Conservation (phyloP, 2,888 invertebrate genomes). For the Anorthoa munda region DNA sequence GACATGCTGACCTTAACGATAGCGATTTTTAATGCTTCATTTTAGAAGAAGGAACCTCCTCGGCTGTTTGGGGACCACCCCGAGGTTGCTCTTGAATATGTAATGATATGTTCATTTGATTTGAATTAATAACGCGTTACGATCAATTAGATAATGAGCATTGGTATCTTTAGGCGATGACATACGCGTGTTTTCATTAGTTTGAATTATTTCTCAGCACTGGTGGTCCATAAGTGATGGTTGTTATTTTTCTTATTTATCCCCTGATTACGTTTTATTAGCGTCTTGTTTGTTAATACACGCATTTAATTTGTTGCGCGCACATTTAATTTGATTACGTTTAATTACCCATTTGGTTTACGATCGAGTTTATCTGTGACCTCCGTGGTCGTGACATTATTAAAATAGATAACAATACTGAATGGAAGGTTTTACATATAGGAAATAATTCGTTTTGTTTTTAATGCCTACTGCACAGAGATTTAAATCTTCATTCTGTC, state of each 20-base stretch:
- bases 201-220: slow-evolving; percentile 67
- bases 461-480: slow-evolving; percentile 32
- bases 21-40: slow-evolving; percentile 81
- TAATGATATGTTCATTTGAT: slow-evolving; percentile 72
- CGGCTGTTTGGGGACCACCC: slow-evolving; percentile 81
- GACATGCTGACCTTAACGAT: slow-evolving; percentile 74
- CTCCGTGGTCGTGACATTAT: slow-evolving; percentile 30
- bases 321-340: slow-evolving; percentile 59
- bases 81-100: slow-evolving; percentile 64
- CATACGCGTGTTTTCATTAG: slow-evolving; percentile 68
- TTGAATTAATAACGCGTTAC: slow-evolving; percentile 84
- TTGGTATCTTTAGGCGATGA: slow-evolving; percentile 72
- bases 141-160: slow-evolving; percentile 80
- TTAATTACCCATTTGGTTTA: slow-evolving; percentile 58
- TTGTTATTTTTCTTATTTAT: slow-evolving; percentile 63
- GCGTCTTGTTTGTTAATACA: slow-evolving; percentile 57
- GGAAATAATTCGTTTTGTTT: slow-evolving; percentile 16
- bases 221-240: slow-evolving; percentile 73
- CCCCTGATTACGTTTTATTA: slow-evolving; percentile 64
- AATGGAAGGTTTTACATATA: background rate
- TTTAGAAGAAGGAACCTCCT: slow-evolving; percentile 70
- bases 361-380: slow-evolving; percentile 44
- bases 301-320: slow-evolving; percentile 58
- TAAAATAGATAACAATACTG: slow-evolving; percentile 21
- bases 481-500: slow-evolving; percentile 57